phyloP scores from a whole-genome alignment of 2,888 invertebrate species.

The Polia nebulosa region DNA sequence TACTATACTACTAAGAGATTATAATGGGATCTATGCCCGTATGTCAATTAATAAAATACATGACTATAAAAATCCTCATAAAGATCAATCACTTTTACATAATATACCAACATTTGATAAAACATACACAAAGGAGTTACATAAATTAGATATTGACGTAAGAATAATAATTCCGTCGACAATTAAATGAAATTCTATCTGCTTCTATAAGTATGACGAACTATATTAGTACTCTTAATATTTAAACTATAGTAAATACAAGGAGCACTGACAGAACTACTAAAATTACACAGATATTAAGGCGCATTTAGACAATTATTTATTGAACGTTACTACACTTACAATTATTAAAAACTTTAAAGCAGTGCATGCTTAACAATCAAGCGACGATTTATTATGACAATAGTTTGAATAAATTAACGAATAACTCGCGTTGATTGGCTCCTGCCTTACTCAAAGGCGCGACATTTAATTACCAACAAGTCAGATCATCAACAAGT shows the following conservation, averaged over 20 bases:
- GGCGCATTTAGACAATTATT: constrained; percentile 82
- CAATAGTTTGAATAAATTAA: constrained; percentile 63
- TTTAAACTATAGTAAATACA: constrained; percentile 73
- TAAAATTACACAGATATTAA: constrained; percentile 79
- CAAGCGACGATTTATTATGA: constrained; percentile 75
- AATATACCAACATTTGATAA: constrained; percentile 54
- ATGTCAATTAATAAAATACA: constrained; percentile 61
- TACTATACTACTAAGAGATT: constrained; percentile 59
- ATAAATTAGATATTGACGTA: constrained; percentile 45
- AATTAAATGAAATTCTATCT: constrained; percentile 52
- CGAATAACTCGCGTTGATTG: constrained; percentile 51
- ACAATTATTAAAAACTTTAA: constrained; percentile 78
- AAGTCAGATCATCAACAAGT: constrained; percentile 50
- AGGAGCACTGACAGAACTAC: constrained; percentile 77
- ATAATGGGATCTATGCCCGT: constrained; percentile 56
- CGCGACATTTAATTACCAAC: constrained; percentile 47
- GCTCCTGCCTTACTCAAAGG: constrained; percentile 38
- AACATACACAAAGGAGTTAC: constrained; percentile 54
- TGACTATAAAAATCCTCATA: constrained; percentile 61
- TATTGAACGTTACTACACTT: constrained; percentile 78
- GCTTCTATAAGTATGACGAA: constrained; percentile 53
- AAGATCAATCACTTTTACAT: constrained; percentile 52
- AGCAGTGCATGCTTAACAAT: constrained; percentile 84
- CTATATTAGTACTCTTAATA: constrained; percentile 68
- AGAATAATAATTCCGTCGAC: constrained; percentile 50